phyloP scores from a whole-genome alignment of 2,888 invertebrate genomes.

The Ectemnius continuus region DNA sequence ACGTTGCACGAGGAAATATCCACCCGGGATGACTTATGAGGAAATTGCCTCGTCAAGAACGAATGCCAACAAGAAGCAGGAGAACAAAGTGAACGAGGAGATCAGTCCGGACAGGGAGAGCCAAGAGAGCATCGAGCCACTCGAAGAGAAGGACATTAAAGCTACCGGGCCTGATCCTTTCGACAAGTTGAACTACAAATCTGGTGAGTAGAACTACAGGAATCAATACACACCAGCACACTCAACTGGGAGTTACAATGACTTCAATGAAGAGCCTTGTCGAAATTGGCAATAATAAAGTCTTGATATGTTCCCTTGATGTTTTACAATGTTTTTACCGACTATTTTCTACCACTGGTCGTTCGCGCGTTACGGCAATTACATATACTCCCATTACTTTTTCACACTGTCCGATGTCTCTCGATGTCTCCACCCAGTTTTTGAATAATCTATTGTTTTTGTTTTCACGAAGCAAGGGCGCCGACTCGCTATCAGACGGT shows the following conservation, averaged over 20 bases:
- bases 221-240: no score
- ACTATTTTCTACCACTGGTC: not conserved
- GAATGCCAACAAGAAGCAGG: conserved; percentile 57
- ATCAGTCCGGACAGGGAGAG: conserved; percentile 71
- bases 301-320: not conserved
- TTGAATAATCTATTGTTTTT: conserved; percentile 47
- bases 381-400: no score
- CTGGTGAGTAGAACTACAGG: conserved; percentile 67
- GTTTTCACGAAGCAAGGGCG: conserved; percentile 73
- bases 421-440: no score
- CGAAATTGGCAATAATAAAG: no score
- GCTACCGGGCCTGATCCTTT: conserved; percentile 78
- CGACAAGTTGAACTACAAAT: conserved; percentile 77
- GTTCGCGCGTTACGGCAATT: no score
- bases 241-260: no score
- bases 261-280: no score
- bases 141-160: conserved; percentile 74
- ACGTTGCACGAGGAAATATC: conserved; percentile 70
- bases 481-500: conserved; percentile 76
- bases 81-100: conserved; percentile 61
- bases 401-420: no score
- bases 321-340: not conserved
- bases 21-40: conserved; percentile 76
- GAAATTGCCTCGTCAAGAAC: conserved; percentile 74
- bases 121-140: conserved; percentile 72